Evolutionary conservation across 2,888 invertebrate species (phyloP).

Genomic region (Chesias legatella): DNA sequence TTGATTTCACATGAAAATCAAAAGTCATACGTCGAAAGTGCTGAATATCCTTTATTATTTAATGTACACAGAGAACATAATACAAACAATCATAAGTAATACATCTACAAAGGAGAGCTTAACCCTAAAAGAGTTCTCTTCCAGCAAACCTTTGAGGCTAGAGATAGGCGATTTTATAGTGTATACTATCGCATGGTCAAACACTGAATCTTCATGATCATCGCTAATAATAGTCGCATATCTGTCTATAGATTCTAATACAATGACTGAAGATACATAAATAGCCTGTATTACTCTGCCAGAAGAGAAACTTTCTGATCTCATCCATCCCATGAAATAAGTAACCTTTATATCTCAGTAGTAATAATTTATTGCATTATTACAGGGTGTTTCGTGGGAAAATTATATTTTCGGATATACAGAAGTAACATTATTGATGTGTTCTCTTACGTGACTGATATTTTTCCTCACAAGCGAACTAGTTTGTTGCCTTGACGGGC

Average conservation of each 20-base stretch:
- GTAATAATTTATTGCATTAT: too few species aligned
- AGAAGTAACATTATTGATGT: constrained; percentile 3
- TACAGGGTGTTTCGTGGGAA: constrained; percentile 3
- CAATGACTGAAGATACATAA: constrained; percentile 8
- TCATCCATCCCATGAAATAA: too few species aligned
- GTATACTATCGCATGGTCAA: neutral
- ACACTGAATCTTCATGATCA: constrained; percentile 3
- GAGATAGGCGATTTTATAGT: too few species aligned
- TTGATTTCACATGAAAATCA: too few species aligned
- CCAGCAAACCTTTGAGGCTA: too few species aligned
- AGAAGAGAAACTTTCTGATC: constrained; percentile 4
- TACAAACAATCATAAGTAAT: too few species aligned
- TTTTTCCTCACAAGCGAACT: constrained; percentile 45
- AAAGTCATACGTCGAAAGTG: too few species aligned
- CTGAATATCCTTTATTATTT: too few species aligned
- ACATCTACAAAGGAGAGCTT: too few species aligned
- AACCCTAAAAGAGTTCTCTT: too few species aligned
- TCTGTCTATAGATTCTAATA: constrained; percentile 3
- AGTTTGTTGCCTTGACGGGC: constrained; percentile 50
- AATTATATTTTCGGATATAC: constrained; percentile 3
- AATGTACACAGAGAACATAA: too few species aligned
- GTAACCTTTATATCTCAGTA: too few species aligned
- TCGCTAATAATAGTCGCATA: constrained; percentile 11
- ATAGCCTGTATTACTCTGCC: constrained; percentile 10
- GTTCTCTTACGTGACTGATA: constrained; percentile 46